These are phyloP conservation scores for Leptoclinus maculatus DNA, from an alignment of 2,797 vertebrate genomes.

Conservation along the genomic window DNA sequence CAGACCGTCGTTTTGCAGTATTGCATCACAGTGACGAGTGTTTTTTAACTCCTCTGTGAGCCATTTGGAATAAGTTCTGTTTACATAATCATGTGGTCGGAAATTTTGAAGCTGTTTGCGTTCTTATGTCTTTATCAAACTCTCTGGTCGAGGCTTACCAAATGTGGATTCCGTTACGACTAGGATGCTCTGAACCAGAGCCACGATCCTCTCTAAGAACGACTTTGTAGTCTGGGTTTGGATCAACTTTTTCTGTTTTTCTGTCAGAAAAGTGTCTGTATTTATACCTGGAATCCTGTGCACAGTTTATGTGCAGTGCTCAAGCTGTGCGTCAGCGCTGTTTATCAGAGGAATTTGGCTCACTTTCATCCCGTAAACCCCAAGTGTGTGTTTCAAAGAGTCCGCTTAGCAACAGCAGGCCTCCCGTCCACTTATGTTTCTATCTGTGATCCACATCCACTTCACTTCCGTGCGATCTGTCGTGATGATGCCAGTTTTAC, in stretches of 20 bases:
- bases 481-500: slow-evolving; percentile 18
- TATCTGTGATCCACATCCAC: slow-evolving; percentile 30
- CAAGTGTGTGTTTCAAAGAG: slow-evolving; percentile 47
- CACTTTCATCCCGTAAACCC: slow-evolving; percentile 56
- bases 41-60: background rate
- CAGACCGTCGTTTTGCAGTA: too few relatives aligned
- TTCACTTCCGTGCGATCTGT: slow-evolving; percentile 8
- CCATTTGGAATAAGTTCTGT: background rate
- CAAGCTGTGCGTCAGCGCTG: slow-evolving; percentile 19
- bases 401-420: slow-evolving; percentile 50
- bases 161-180: background rate
- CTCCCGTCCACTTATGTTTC: slow-evolving; percentile 28
- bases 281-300: slow-evolving; percentile 38
- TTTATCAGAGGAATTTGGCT: slow-evolving; percentile 67
- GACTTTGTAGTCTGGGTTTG: background rate
- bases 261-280: slow-evolving; percentile 25
- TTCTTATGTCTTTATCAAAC: background rate
- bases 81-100: background rate
- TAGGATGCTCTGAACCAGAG: background rate
- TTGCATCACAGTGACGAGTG: too few relatives aligned
- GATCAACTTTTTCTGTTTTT: background rate
- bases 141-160: background rate
- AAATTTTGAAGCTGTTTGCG: slow-evolving; percentile 24
- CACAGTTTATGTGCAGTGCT: slow-evolving; percentile 43
- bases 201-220: background rate